These are phyloP conservation scores for Drosophila subquinaria DNA, from an alignment of 2,888 invertebrate species.

Conservation along the genomic window DNA sequence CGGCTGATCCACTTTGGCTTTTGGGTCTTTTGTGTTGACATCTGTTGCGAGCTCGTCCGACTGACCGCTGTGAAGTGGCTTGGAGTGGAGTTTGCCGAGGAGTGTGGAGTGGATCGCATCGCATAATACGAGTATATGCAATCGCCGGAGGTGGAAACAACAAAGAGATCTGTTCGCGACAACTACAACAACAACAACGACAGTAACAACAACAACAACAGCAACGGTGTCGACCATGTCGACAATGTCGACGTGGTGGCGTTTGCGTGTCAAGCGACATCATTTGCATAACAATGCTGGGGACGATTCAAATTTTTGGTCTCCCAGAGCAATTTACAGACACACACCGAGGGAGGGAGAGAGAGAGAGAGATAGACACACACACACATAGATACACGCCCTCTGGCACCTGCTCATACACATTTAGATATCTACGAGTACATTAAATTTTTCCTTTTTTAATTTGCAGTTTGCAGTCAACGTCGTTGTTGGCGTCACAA, in stretches of 20 bases:
- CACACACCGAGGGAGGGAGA: slow-evolving; percentile 23
- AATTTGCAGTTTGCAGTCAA: slow-evolving; percentile 60
- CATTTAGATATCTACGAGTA: slow-evolving; percentile 50
- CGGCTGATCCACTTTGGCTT: slow-evolving; percentile 41
- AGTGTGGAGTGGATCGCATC: slow-evolving; percentile 48
- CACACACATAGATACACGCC: slow-evolving; percentile 41
- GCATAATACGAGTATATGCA: slow-evolving; percentile 62
- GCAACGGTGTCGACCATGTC: slow-evolving; percentile 42
- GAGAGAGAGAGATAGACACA: neutral
- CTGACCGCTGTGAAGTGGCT: slow-evolving; percentile 22
- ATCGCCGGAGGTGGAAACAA: slow-evolving; percentile 69
- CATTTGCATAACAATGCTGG: slow-evolving; percentile 86
- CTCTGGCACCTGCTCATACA: slow-evolving; percentile 67
- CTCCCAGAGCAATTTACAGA: slow-evolving; percentile 76
- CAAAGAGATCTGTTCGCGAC: slow-evolving; percentile 75
- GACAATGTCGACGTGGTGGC: slow-evolving; percentile 57
- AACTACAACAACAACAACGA: slow-evolving; percentile 33
- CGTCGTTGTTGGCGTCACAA: slow-evolving; percentile 54
- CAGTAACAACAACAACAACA: neutral
- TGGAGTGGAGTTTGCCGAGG: slow-evolving; percentile 2
- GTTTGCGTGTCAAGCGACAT: slow-evolving; percentile 85
- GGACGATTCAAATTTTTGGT: slow-evolving; percentile 80
- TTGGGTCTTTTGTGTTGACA: slow-evolving; percentile 46
- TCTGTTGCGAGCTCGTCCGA: slow-evolving; percentile 30
- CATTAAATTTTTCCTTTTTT: slow-evolving; percentile 39